Conservation (phyloP, 2,888 invertebrate species). For the Parnassius orleans region DNA sequence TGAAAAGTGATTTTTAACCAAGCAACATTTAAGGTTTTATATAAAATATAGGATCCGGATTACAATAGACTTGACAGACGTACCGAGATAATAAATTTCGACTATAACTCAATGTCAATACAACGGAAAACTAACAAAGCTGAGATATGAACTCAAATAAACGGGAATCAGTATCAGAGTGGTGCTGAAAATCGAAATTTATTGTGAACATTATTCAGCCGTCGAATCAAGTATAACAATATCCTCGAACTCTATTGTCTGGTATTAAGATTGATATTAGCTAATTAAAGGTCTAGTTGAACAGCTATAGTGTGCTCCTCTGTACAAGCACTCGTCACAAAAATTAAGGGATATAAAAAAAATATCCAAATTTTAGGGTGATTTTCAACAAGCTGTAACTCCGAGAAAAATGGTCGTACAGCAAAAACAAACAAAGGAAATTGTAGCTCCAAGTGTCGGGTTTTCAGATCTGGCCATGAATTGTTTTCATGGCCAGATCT, state of each 20-base stretch:
- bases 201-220: constrained; percentile 17
- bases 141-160: constrained; percentile 28
- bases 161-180: constrained; percentile 21
- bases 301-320: not conserved
- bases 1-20: too few relatives aligned
- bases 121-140: constrained; percentile 23
- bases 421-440: too few relatives aligned
- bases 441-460: too few relatives aligned
- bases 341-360: too few relatives aligned
- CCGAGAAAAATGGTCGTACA: too few relatives aligned
- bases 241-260: constrained; percentile 1
- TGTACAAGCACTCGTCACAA: too few relatives aligned
- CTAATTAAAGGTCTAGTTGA: not conserved
- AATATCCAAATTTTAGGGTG: too few relatives aligned
- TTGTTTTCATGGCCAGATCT: too few relatives aligned
- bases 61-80: not conserved
- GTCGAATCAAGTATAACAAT: constrained; percentile 3
- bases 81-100: constrained; percentile 13
- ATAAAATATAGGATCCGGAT: not conserved
- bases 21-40: too few relatives aligned
- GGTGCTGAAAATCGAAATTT: constrained; percentile 26
- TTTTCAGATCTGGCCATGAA: too few relatives aligned
- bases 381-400: too few relatives aligned
- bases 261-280: constrained; percentile 8
- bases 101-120: constrained; percentile 16